Base-by-base conservation (phyloP, 2,797 vertebrate species). In the Sebastes kiyomatsui region DNA sequence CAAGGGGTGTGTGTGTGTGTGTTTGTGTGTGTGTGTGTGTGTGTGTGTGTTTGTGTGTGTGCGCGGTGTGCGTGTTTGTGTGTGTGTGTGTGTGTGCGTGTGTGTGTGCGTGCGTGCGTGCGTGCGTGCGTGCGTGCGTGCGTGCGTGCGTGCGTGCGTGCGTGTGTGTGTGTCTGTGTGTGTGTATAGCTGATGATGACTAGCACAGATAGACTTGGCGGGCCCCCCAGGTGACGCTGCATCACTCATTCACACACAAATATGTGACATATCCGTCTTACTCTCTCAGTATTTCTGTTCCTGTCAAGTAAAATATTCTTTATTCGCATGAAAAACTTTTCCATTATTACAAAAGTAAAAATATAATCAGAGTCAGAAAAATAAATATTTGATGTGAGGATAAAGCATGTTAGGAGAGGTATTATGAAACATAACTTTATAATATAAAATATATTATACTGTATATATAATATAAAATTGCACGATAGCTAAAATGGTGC, bases 231-330 rank as follows among this genome's bases (percentile, higher is more conserved):
- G 70, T 88, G 78, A 81, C 3, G 6, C 49, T 66, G 72, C 72
- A 75, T 65, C 38, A 74, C 66, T 74, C 60, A 67, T 65, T 78
- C 72, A 55, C 25, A 78, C 14, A 64, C 58, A 28, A 4, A 75
- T 28, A 70, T 38, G 14, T 27, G 35, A 33, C n/a, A 42, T 16
- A 9, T 60, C 28, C 11, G 16, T 74, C 16, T 73, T 2, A 8
- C 14, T 61, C 2, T 18, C 4, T 55, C 2, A 12, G 6, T 56
- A 4, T 70, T 55, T 35, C 32, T 9, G 6, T 58, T 58, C 25
- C 25, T 59, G 25, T 59, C 27, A 60, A 20, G 59, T 60, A 60
- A 60, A 60, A n/a, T 61, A n/a, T 61, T 61, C 28, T 30, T 52
- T 52, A 20, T n/a, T 52, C 7, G 18, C 20, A 52, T 46, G 16